These are phyloP conservation scores for Aphaenogaster rudis DNA, from an alignment of 1,140 invertebrate genomes.

Conservation along the genomic window DNA sequence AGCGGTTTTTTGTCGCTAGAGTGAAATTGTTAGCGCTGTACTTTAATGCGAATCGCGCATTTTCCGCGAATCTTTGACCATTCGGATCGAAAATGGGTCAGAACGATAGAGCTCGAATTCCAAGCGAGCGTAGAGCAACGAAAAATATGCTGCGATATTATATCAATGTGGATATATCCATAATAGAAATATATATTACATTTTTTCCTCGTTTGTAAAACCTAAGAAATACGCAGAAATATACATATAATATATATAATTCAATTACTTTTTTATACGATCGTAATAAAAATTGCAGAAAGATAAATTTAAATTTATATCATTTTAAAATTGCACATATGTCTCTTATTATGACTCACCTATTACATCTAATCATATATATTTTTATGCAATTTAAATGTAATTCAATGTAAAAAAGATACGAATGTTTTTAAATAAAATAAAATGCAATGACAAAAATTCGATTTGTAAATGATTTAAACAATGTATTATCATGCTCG, in stretches of 20 bases:
- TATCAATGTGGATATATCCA: neutral
- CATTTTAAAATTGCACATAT: neutral
- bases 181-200: neutral
- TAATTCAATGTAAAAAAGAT: neutral
- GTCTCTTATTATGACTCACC: neutral
- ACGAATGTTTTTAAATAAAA: neutral
- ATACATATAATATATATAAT: neutral
- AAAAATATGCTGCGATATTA: neutral
- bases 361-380: neutral
- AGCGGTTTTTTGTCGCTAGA: conserved; percentile 26
- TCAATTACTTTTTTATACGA: neutral
- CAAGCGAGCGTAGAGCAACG: neutral
- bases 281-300: neutral
- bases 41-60: neutral
- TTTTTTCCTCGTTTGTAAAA: neutral
- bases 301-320: neutral
- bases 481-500: neutral
- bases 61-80: neutral
- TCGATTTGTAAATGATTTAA: neutral
- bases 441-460: neutral
- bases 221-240: neutral
- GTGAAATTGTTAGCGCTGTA: conserved; percentile 18
- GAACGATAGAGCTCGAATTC: neutral
- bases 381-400: neutral
- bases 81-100: conserved; percentile 8